phyloP scores from a whole-genome alignment of 2,113 vertebrate genomes.

The Chionis minor region DNA sequence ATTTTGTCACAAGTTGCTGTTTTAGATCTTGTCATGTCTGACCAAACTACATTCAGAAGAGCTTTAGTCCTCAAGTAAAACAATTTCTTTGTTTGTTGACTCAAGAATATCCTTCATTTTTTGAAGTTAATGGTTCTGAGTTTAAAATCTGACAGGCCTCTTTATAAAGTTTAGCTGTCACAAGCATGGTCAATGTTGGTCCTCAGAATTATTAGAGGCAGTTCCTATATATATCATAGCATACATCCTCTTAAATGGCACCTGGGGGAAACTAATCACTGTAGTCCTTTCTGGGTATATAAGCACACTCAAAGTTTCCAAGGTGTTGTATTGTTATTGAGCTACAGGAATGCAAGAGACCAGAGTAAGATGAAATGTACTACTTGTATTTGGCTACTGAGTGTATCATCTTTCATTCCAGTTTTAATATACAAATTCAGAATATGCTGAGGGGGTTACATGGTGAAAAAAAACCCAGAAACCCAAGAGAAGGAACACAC shows the following conservation, averaged over 20 bases:
- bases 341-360: not conserved
- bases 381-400: not conserved
- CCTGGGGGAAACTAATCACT: not conserved
- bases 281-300: no score
- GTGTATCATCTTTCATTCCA: not conserved
- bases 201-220: not conserved
- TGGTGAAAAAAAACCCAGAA: accelerated
- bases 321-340: not conserved
- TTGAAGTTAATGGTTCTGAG: not conserved
- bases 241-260: not conserved
- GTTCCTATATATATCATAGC: not conserved
- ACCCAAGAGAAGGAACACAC: not conserved
- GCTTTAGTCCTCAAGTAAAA: not conserved
- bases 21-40: not conserved
- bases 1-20: not conserved
- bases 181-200: not conserved
- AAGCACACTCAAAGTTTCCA: not conserved
- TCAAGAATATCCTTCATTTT: not conserved
- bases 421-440: not conserved
- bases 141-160: not conserved
- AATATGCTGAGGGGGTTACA: not conserved
- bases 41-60: not conserved
- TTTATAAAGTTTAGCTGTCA: not conserved
- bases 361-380: not conserved
- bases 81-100: not conserved